Base-by-base conservation (phyloP, 2,797 vertebrate genomes). In the Staurois parvus region DNA sequence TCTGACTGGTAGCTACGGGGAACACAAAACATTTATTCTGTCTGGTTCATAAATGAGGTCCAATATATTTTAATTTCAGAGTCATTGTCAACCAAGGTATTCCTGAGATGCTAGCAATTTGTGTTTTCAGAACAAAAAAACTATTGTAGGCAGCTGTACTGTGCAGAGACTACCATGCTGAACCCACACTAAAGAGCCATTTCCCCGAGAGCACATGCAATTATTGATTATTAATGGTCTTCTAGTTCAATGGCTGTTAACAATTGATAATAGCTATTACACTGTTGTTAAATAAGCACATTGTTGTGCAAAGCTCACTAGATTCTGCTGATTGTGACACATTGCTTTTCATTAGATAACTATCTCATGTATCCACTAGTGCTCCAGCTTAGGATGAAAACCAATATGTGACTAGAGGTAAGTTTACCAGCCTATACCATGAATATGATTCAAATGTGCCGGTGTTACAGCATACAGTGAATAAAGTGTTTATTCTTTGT, bases 221-320 rank as follows among this genome's bases (percentile, higher is more conserved):
- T 81, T 76, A 85, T 81, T 81, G 84, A 81, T 81, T 75, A 72
- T 76, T 76, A 81, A 81, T 81, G 45, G 32, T 64, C 72, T 81
- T 45, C 62, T 45, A n/a, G 40, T 74, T 81, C n/a, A 76, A 30
- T 76, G 72, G 42, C 26, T 76, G 66, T 80, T 85, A 81, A 79
- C 83, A 69, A 76, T 68, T 75, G 64, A 70, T 85, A 76, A 75
- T 85, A 52, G 9, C 12, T 82, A 85, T 75, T 81, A 81, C 21
- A 19, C 0, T 42, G 48, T 30, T 56, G 32, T 64, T 86, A 86
- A 82, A 72, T 82, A 82, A 78, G 66, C 68, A 74, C 75, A 86
- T 40, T 74, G 59, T 79, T 82, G 67, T 62, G 59, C 29, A 67
- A n/a, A 74, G 11, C 42, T 64, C 42, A 52, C 68, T 30, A 85